Percentiles rank a stretch among this genome's conserved stretches.
These are phyloP conservation scores for Ormyrus labotus DNA, from an alignment of 2,888 invertebrate species.

Conservation along the genomic window DNA sequence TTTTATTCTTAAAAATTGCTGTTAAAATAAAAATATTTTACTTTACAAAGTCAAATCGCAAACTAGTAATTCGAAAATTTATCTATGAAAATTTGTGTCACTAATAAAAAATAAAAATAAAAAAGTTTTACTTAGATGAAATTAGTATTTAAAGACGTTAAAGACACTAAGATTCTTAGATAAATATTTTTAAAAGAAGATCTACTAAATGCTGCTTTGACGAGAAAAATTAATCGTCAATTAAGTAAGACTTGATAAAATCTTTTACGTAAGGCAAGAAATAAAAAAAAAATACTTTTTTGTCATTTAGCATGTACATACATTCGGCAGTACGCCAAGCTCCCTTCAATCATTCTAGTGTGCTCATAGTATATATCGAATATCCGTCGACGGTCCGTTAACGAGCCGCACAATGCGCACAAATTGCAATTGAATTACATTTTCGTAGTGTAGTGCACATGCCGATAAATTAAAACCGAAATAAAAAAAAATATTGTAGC, in stretches of 20 bases:
- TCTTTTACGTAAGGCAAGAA: conserved; percentile 11
- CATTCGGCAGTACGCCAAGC: conserved; percentile 13
- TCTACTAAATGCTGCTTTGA: conserved; percentile 32
- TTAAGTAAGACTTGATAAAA: conserved; percentile 20
- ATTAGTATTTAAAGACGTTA: too few relatives aligned
- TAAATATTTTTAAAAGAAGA: conserved; percentile 10
- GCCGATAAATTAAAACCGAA: conserved; percentile 22
- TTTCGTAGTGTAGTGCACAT: conserved; percentile 23
- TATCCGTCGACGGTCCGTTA: conserved; percentile 48
- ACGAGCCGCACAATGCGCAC: conserved; percentile 22
- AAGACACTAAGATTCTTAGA: too few relatives aligned
- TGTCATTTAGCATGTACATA: background rate
- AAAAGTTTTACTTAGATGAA: too few relatives aligned
- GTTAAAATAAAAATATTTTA: too few relatives aligned
- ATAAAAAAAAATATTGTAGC: conserved; percentile 41
- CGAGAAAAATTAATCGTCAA: conserved; percentile 9
- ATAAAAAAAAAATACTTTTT: conserved; percentile 26
- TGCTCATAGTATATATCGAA: background rate
- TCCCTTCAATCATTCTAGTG: background rate
- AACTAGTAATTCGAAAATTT: too few relatives aligned
- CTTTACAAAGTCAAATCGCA: too few relatives aligned
- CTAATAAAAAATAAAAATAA: too few relatives aligned
- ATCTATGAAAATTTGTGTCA: too few relatives aligned
- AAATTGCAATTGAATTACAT: conserved; percentile 54
- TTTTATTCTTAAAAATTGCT: too few relatives aligned